Conservation (phyloP, 2,113 vertebrate species). For the Peromyscus maniculatus region DNA sequence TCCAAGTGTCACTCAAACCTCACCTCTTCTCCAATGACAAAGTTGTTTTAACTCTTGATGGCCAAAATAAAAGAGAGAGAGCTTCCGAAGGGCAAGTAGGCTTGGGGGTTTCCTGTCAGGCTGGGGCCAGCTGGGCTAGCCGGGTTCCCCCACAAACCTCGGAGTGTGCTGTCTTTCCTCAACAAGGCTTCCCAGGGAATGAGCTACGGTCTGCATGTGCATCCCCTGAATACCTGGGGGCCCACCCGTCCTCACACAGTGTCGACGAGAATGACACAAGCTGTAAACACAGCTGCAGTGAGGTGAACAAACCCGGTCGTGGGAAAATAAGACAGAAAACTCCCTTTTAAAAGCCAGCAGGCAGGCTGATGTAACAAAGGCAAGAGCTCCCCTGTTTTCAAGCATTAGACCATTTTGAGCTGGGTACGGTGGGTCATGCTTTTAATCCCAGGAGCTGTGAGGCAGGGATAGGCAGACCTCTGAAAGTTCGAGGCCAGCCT, state of each 20-base stretch:
- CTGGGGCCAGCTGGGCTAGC: rapidly evolving
- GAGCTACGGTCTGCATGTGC: background rate
- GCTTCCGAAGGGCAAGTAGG: background rate
- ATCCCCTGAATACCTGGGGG: background rate
- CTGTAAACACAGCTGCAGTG: background rate
- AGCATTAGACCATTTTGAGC: background rate
- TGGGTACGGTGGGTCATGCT: background rate
- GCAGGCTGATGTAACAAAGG: background rate
- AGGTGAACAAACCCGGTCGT: background rate
- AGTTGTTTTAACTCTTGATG: background rate
- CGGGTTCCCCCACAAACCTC: background rate
- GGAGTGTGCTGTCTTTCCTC: background rate
- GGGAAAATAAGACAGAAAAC: background rate
- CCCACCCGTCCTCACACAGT: background rate
- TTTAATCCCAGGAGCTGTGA: background rate
- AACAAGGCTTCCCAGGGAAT: rapidly evolving
- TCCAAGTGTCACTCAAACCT: background rate
- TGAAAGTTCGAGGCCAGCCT: background rate
- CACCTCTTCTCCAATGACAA: background rate
- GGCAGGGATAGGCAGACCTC: background rate
- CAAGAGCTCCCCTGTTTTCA: background rate
- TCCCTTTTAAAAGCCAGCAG: background rate
- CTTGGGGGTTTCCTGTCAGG: background rate
- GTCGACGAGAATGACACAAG: background rate
- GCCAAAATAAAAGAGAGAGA: background rate